phyloP scores from a whole-genome alignment of 2,797 vertebrate species.

The Myotis planiceps region DNA sequence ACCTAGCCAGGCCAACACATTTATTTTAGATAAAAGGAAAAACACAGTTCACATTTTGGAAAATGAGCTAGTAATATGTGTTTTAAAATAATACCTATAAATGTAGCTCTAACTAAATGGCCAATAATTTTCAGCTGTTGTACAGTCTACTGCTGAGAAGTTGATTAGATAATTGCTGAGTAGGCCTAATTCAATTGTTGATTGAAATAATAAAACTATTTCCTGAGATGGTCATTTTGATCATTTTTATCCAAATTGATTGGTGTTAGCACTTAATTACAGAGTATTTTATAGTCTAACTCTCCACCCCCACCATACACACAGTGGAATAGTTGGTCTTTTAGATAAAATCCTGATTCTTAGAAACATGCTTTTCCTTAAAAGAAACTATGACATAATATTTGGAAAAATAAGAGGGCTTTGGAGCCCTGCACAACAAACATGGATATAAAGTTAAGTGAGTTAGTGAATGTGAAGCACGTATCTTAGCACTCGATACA shows the following conservation, averaged over 20 bases:
- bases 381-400: background rate
- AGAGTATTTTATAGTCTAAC: background rate
- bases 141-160: slow-evolving; percentile 14
- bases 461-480: background rate
- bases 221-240: background rate
- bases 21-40: background rate
- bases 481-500: background rate
- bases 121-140: slow-evolving; percentile 24
- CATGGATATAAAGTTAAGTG: background rate
- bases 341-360: background rate
- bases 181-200: slow-evolving; percentile 39
- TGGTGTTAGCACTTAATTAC: background rate
- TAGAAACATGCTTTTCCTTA: background rate
- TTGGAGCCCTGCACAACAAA: background rate
- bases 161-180: slow-evolving; percentile 40
- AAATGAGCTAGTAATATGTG: slow-evolving; percentile 33
- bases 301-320: background rate
- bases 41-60: background rate
- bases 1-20: background rate
- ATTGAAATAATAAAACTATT: slow-evolving; percentile 46
- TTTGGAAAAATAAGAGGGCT: background rate
- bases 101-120: slow-evolving; percentile 16
- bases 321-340: background rate
- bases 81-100: slow-evolving; percentile 46
- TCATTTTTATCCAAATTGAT: background rate